Percentiles rank a stretch among this genome's conserved stretches.
Conservation (phyloP, 2,888 invertebrate genomes). For the Mongoloraphidia duomilia region DNA sequence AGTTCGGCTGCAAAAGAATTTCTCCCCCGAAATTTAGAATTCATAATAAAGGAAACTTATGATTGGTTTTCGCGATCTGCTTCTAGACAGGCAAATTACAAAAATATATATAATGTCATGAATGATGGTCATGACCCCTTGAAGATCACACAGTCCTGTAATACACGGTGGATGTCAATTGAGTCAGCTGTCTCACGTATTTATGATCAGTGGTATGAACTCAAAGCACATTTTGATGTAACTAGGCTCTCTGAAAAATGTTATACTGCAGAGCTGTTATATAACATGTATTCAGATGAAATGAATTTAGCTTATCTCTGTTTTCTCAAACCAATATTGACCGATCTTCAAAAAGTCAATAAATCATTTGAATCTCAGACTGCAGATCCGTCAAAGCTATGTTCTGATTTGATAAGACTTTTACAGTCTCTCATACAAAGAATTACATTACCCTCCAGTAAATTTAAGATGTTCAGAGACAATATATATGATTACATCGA, state of each 20-base stretch:
- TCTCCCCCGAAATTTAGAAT: slow-evolving; percentile 1
- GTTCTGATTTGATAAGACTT: not conserved
- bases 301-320: slow-evolving; percentile 17
- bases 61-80: slow-evolving; percentile 20
- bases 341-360: slow-evolving; percentile 14
- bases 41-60: slow-evolving; percentile 15
- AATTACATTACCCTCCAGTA: too few species aligned
- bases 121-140: slow-evolving; percentile 17
- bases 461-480: too few species aligned
- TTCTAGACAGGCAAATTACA: slow-evolving; percentile 13
- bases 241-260: too few species aligned
- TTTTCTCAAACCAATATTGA: slow-evolving; percentile 15
- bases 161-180: slow-evolving; percentile 18
- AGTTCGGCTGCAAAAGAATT: slow-evolving; percentile 18
- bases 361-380: slow-evolving; percentile 15
- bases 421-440: not conserved
- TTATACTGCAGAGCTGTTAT: slow-evolving; percentile 19
- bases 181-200: too few species aligned
- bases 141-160: slow-evolving; percentile 14
- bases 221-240: too few species aligned
- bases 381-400: slow-evolving; percentile 13
- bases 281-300: slow-evolving; percentile 18
- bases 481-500: too few species aligned
- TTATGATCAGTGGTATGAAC: too few species aligned
- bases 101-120: slow-evolving; percentile 12